Base-by-base conservation (phyloP, 2,888 invertebrate species). In the Pseudococcus viburni region DNA sequence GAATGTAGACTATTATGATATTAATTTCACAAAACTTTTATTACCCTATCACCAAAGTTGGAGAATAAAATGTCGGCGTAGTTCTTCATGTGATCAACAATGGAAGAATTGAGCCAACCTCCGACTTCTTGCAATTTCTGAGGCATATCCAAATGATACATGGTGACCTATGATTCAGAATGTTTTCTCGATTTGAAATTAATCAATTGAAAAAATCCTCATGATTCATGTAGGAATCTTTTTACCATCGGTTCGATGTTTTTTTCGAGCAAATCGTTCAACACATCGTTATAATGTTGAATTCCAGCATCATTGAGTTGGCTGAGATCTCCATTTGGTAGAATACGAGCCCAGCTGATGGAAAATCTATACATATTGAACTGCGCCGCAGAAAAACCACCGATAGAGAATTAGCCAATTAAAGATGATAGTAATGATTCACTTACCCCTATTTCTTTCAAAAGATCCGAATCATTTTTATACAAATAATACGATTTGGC, bases 401-500 rank as follows among this genome's bases (percentile, higher is more conserved):
- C 3, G 42, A 42, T 7, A 3, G 42, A 15, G 42, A 15, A 51
- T 51, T 51, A 51, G 3, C 12, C 11, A 51, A 42, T 42, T 8
- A 0, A 42, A 42, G 42, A 42, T 42, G 0, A 8, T 6, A 42
- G 0, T 42, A 9, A 42, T 51, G 48, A 51, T 51, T 11, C 48
- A 51, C 42, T 42, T 51, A 51, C 48, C 4, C 15, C 22, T 3
- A 83, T 19, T n/a, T 83, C 12, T 19, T 90, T 89, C 26, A 89
- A 86, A 90, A 94, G 94, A 0, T 94, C 93, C 90, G 94, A 94
- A 15, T 92, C 92, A 91, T 93, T 93, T 90, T 92, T 92, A 91
- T 93, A 94, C 89, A 92, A 92, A 91, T 95, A 93, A 91, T 95
- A 95, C 46, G 95, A 94, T 91, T 95, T 94, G 88, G 94, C 94